Conservation (phyloP, 2,113 vertebrate genomes). For the Dipodomys ordii region DNA sequence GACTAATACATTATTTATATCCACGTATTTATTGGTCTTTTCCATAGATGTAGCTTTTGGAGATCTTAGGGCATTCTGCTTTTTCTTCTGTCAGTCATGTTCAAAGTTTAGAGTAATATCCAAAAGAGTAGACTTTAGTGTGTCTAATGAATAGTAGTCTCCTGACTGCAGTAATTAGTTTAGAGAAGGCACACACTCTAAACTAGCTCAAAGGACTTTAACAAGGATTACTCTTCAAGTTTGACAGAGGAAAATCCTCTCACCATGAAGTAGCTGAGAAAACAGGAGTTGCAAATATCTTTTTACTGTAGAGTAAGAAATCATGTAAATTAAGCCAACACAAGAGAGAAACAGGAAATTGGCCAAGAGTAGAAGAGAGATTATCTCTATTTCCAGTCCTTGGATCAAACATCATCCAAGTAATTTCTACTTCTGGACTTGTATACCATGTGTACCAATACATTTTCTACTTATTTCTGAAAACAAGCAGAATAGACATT, state of each 20-base stretch:
- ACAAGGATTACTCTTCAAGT: neutral
- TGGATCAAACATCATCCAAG: neutral
- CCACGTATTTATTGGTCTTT: neutral
- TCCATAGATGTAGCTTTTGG: neutral
- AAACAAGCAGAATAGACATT: neutral
- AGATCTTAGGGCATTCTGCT: neutral
- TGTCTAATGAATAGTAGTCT: neutral
- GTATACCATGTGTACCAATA: neutral
- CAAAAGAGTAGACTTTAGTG: neutral
- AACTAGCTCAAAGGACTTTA: neutral
- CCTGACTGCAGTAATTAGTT: neutral
- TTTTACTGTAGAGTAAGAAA: neutral
- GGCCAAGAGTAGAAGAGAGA: neutral
- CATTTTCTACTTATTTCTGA: neutral
- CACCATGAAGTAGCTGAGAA: neutral
- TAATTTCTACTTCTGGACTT: neutral
- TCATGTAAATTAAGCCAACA: neutral
- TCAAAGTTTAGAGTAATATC: neutral
- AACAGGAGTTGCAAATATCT: neutral
- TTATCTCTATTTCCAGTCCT: neutral
- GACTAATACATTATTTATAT: neutral
- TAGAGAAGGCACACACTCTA: neutral
- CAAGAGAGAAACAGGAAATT: neutral
- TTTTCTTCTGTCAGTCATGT: neutral
- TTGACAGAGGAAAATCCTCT: slow-evolving; percentile 6